These are phyloP conservation scores for Drosophila oshimai DNA, from an alignment of 1,140 invertebrate genomes.

Conservation along the genomic window DNA sequence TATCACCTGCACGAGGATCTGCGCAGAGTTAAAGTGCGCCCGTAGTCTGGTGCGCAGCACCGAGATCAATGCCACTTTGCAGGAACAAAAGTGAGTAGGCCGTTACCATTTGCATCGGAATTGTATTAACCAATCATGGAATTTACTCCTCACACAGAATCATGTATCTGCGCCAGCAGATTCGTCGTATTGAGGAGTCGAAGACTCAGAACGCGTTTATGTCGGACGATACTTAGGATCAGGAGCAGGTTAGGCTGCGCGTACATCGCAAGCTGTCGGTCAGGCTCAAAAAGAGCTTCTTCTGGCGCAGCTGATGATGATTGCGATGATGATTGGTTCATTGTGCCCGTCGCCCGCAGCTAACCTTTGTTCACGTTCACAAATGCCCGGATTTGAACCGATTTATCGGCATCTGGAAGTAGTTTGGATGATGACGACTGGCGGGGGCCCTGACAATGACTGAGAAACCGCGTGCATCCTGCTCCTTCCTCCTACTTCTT, in stretches of 20 bases:
- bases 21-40: slow-evolving; percentile 96
- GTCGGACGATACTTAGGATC: slow-evolving; percentile 83
- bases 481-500: slow-evolving; percentile 20
- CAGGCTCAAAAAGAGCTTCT: slow-evolving; percentile 73
- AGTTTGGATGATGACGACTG: slow-evolving; percentile 8
- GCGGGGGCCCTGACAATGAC: slow-evolving; percentile 27
- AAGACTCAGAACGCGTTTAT: slow-evolving; percentile 95
- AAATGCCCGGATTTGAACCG: neutral
- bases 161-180: slow-evolving; percentile 95
- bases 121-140: neutral
- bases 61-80: slow-evolving; percentile 97
- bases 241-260: slow-evolving; percentile 79
- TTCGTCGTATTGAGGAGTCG: slow-evolving; percentile 93
- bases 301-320: slow-evolving; percentile 77
- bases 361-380: slow-evolving; percentile 15
- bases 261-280: slow-evolving; percentile 75
- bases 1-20: slow-evolving; percentile 95
- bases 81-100: slow-evolving; percentile 94
- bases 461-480: slow-evolving; percentile 29
- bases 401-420: neutral
- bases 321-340: slow-evolving; percentile 44
- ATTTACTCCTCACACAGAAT: slow-evolving; percentile 85
- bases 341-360: neutral
- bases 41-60: slow-evolving; percentile 96
- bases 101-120: neutral